Percentiles rank a stretch among this genome's conserved stretches.
These are phyloP conservation scores for Eulemur macaco DNA, from an alignment of 2,113 vertebrate species.

Conservation along the genomic window DNA sequence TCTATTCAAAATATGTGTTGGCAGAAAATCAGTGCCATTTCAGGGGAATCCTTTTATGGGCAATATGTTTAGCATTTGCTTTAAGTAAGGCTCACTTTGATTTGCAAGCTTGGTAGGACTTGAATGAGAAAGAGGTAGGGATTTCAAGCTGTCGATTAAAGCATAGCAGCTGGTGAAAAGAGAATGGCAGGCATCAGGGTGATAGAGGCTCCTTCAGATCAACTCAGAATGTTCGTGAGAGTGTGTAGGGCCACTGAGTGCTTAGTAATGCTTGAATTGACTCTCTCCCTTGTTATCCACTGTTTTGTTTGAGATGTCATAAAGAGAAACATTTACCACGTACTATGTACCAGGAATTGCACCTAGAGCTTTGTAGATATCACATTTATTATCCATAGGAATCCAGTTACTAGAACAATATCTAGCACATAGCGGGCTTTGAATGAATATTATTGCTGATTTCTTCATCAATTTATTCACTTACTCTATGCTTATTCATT, in stretches of 20 bases:
- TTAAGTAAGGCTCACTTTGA: constrained; percentile 25
- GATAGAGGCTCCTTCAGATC: background rate
- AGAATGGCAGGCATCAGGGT: background rate
- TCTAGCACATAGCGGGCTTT: background rate
- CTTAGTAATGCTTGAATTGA: background rate
- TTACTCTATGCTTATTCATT: background rate
- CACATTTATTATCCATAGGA: background rate
- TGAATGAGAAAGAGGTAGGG: background rate
- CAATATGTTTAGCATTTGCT: constrained; percentile 15
- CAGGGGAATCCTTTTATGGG: background rate
- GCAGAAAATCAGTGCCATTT: constrained; percentile 41
- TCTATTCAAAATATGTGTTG: constrained; percentile 7
- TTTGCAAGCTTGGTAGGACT: background rate
- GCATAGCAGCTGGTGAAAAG: background rate
- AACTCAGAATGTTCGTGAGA: background rate
- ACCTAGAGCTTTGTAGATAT: background rate
- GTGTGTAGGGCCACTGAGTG: background rate
- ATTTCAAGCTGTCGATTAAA: background rate
- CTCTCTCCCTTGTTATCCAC: background rate
- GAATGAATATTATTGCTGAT: background rate
- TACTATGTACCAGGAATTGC: background rate
- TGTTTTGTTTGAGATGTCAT: background rate
- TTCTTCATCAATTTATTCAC: background rate
- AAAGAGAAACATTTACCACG: background rate
- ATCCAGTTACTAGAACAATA: background rate